Evolutionary conservation across 2,888 invertebrate genomes (phyloP).

Genomic region (Brachypalpus laphriformis): DNA sequence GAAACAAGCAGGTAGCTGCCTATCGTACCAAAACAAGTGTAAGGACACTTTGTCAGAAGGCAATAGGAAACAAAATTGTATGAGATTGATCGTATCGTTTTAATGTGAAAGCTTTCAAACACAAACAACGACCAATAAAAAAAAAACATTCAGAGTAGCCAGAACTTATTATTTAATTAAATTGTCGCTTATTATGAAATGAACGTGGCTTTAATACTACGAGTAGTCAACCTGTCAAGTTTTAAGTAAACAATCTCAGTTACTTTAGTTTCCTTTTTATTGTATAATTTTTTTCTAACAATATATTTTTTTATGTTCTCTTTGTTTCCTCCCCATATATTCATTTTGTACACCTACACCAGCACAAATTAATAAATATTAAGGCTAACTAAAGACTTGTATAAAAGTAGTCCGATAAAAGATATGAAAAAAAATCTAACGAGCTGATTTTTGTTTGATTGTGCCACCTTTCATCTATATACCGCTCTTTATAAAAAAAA

Average conservation of each 20-base stretch:
- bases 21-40: too few relatives aligned
- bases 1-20: too few relatives aligned
- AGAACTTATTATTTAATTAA: too few relatives aligned
- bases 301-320: constrained; percentile 42
- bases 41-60: too few relatives aligned
- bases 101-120: too few relatives aligned
- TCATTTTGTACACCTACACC: constrained; percentile 62
- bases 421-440: constrained; percentile 18
- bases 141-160: too few relatives aligned
- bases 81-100: too few relatives aligned
- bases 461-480: constrained; percentile 34
- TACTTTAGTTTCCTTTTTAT: constrained; percentile 7
- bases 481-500: constrained; percentile 27
- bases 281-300: constrained; percentile 50
- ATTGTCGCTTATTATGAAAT: too few relatives aligned
- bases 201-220: too few relatives aligned
- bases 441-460: constrained; percentile 45
- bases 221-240: constrained; percentile 18
- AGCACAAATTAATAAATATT: constrained; percentile 72
- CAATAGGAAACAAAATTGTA: too few relatives aligned
- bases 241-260: background rate
- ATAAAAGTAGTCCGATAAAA: constrained; percentile 51
- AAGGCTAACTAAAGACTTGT: constrained; percentile 53
- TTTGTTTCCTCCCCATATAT: constrained; percentile 54
- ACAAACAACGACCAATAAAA: too few relatives aligned